Evolutionary conservation across 1,140 invertebrate species (phyloP).

Genomic region (Agrilus planipennis): DNA sequence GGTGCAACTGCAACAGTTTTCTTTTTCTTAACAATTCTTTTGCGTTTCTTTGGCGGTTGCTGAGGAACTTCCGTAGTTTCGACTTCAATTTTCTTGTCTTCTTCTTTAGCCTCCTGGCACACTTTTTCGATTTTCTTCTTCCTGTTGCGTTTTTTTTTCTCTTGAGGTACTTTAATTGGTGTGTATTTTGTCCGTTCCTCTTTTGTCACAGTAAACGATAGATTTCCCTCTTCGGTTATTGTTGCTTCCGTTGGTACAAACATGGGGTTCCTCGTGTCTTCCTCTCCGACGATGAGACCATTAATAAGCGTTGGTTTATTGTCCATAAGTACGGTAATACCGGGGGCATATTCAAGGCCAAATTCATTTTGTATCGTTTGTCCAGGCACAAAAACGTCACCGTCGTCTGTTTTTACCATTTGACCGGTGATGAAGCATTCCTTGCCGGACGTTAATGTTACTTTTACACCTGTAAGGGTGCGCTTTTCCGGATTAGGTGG

Average conservation of each 20-base stretch:
- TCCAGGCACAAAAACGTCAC: conserved; percentile 57
- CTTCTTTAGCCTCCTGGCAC: conserved; percentile 4
- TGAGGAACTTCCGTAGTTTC: conserved; percentile 2
- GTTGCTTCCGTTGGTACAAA: conserved; percentile 49
- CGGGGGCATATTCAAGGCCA: conserved; percentile 57
- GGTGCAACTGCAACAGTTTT: conserved; percentile 6
- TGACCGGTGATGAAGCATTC: conserved; percentile 53
- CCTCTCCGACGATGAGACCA: conserved; percentile 32
- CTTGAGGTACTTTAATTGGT: conserved; percentile 14
- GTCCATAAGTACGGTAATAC: conserved; percentile 55
- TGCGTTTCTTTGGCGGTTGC: conserved; percentile 10
- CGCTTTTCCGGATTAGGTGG: conserved; percentile 36
- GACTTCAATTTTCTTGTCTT: conserved; percentile 4
- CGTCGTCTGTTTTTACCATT: conserved; percentile 54
- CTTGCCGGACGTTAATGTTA: conserved; percentile 33
- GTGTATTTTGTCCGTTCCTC: conserved; percentile 26
- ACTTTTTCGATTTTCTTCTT: no score
- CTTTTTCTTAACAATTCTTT: conserved; percentile 9
- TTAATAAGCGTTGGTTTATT: conserved; percentile 53
- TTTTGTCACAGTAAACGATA: conserved; percentile 33
- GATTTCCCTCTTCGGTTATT: conserved; percentile 38
- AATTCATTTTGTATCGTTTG: conserved; percentile 57
- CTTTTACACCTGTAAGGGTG: conserved; percentile 30
- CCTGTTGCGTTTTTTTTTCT: conserved; percentile 12
- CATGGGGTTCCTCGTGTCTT: conserved; percentile 26